Evolutionary conservation across 2,888 invertebrate genomes (phyloP).

Genomic region (Tethea ocularis): DNA sequence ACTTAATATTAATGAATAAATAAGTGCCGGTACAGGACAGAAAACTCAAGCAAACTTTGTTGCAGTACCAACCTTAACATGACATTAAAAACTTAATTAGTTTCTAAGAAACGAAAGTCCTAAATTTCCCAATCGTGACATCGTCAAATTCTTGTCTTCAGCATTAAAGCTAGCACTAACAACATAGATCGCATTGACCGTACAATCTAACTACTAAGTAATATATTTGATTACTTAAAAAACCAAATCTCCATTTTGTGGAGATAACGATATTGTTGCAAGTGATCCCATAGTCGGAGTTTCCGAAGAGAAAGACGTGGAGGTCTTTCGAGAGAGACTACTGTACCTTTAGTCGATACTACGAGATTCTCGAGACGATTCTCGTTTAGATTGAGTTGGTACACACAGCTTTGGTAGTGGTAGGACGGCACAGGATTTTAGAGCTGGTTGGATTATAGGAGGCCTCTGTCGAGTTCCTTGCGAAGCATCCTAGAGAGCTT

Average conservation of each 20-base stretch:
- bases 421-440: slow-evolving; percentile 64
- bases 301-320: slow-evolving; percentile 20
- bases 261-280: slow-evolving; percentile 66
- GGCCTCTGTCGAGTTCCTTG: slow-evolving; percentile 74
- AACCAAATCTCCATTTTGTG: slow-evolving; percentile 75
- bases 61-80: not conserved
- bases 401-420: slow-evolving; percentile 49
- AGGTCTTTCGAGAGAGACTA: not conserved
- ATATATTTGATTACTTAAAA: slow-evolving; percentile 39
- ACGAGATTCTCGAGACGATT: too few relatives aligned
- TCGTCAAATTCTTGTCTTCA: not conserved
- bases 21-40: not conserved
- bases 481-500: slow-evolving; percentile 75
- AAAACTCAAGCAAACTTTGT: not conserved
- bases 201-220: slow-evolving; percentile 37
- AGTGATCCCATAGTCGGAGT: slow-evolving; percentile 58
- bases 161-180: slow-evolving; percentile 30
- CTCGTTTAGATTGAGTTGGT: slow-evolving; percentile 49
- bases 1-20: not conserved
- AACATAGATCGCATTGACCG: slow-evolving; percentile 13
- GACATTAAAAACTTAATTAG: not conserved
- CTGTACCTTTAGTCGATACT: slow-evolving; percentile 19
- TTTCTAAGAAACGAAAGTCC: not conserved
- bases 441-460: slow-evolving; percentile 61
- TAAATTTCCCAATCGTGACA: not conserved